Evolutionary conservation across 1,140 invertebrate genomes (phyloP).

Genomic region (Thalassaphorura encarpata): DNA sequence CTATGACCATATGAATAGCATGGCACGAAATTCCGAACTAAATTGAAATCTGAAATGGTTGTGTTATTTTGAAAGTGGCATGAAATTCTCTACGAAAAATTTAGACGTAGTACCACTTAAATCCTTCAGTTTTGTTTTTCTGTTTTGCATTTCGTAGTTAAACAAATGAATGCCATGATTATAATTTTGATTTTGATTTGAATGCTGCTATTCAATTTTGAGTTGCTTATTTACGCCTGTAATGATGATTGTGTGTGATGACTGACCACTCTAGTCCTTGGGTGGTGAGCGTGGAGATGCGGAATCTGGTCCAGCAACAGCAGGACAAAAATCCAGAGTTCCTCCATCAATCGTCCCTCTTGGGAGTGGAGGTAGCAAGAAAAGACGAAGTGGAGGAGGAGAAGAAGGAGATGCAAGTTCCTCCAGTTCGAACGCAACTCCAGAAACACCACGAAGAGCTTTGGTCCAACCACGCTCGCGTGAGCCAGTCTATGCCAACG

Average conservation of each 20-base stretch:
- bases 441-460: constrained; percentile 11
- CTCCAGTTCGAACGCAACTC: constrained; percentile 1
- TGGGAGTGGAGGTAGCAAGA: neutral
- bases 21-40: too few species aligned
- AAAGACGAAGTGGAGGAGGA: constrained; percentile 7
- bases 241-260: neutral
- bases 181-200: neutral
- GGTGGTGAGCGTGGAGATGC: too few species aligned
- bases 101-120: too few species aligned
- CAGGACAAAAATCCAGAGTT: neutral
- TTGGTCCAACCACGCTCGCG: constrained; percentile 24
- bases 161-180: too few species aligned
- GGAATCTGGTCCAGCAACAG: too few species aligned
- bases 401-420: constrained; percentile 21
- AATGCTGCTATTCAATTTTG: neutral
- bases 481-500: constrained; percentile 32
- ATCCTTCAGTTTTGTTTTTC: too few species aligned
- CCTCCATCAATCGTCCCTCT: neutral
- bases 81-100: too few species aligned
- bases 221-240: neutral
- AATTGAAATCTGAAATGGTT: too few species aligned
- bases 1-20: too few species aligned
- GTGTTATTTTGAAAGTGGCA: too few species aligned
- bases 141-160: too few species aligned
- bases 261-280: neutral